A percentile compares a stretch with the other conserved stretches of the same genome.
phyloP scores from a whole-genome alignment of 2,113 vertebrate genomes.

The Rhinoptilus africanus region DNA sequence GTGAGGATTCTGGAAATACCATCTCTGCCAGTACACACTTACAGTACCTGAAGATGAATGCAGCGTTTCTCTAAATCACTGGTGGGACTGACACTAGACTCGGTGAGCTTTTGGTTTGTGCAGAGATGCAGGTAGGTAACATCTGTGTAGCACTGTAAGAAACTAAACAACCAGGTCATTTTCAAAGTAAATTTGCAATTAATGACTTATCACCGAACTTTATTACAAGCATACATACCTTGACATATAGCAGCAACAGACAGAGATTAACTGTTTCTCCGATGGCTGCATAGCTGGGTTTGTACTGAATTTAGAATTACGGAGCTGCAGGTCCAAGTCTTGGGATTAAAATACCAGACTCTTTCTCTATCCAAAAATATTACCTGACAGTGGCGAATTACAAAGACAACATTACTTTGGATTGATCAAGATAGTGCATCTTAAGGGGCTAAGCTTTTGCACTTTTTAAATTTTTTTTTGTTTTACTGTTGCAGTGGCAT shows the following conservation, averaged over 20 bases:
- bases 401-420: neutral
- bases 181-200: neutral
- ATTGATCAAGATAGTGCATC: neutral
- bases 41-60: neutral
- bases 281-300: neutral
- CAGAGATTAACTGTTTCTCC: neutral
- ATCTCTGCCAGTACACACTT: neutral
- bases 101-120: neutral
- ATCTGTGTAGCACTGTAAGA: neutral
- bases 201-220: neutral
- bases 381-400: neutral
- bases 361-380: neutral
- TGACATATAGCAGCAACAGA: neutral
- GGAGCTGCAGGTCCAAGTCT: neutral
- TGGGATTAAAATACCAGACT: neutral
- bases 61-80: neutral
- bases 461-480: neutral
- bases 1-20: conserved; percentile 61
- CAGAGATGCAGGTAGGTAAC: neutral
- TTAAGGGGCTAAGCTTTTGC: neutral
- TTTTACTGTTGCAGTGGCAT: conserved; percentile 72
- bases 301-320: neutral
- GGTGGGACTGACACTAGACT: neutral
- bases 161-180: neutral
- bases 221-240: neutral